phyloP scores from a whole-genome alignment of 2,888 invertebrate genomes.

The Ephialtes manifestator region DNA sequence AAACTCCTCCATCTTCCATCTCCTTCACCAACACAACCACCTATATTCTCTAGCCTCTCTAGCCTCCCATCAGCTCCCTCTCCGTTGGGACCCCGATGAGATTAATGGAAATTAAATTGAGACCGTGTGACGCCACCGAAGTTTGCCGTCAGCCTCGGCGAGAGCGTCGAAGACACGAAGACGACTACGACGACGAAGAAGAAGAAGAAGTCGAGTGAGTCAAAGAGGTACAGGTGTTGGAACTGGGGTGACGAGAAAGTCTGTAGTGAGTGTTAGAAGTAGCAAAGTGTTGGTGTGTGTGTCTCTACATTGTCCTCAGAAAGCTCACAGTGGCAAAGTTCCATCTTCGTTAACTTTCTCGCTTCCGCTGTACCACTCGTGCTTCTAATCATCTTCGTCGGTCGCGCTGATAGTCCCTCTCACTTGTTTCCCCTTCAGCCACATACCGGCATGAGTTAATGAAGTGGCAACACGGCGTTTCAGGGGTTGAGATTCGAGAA shows the following conservation, averaged over 20 bases:
- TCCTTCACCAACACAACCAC: constrained; percentile 8
- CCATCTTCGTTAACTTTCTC: constrained; percentile 37
- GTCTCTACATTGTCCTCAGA: constrained; percentile 40
- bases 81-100: constrained; percentile 68
- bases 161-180: constrained; percentile 55
- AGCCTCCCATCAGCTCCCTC: constrained; percentile 16
- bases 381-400: constrained; percentile 46
- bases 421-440: constrained; percentile 46
- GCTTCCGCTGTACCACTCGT: constrained; percentile 58
- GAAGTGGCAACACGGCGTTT: constrained; percentile 84
- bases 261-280: constrained; percentile 11
- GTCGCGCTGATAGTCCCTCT: constrained; percentile 66
- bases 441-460: constrained; percentile 79
- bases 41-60: neutral
- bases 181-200: neutral
- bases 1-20: constrained; percentile 46
- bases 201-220: constrained; percentile 5
- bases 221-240: neutral
- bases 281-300: constrained; percentile 10
- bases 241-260: constrained; percentile 16
- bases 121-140: constrained; percentile 68
- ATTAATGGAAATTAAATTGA: constrained; percentile 75
- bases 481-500: constrained; percentile 62
- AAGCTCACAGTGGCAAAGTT: constrained; percentile 56
- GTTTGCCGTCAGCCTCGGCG: constrained; percentile 60